Evolutionary conservation across 1,140 invertebrate genomes (phyloP).

Genomic region (Dryas iulia): DNA sequence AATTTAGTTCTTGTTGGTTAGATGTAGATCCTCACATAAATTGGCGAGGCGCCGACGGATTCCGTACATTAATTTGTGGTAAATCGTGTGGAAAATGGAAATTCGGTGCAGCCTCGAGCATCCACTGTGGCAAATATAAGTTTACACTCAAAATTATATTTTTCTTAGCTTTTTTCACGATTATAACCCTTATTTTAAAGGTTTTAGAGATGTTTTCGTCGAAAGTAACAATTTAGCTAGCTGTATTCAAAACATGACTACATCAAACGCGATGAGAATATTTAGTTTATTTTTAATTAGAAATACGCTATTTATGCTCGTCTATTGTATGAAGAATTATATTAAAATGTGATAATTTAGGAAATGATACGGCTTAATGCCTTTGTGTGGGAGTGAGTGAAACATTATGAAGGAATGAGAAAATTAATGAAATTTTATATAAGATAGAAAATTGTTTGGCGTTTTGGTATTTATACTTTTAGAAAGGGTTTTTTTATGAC

Average conservation of each 20-base stretch:
- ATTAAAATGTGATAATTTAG: neutral
- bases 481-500: too few species aligned
- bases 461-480: too few species aligned
- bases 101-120: conserved; percentile 74
- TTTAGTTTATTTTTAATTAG: conserved; percentile 43
- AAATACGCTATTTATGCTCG: conserved; percentile 29
- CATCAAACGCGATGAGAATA: conserved; percentile 46
- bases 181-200: neutral
- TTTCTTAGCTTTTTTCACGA: neutral
- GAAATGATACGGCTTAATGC: neutral
- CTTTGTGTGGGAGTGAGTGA: neutral
- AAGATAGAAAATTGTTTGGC: too few species aligned
- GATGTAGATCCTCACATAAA: conserved; percentile 73
- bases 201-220: conserved; percentile 27
- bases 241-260: conserved; percentile 16
- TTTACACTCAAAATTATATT: conserved; percentile 13
- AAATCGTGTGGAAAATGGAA: conserved; percentile 79
- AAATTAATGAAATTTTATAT: too few species aligned
- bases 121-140: conserved; percentile 42
- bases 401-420: too few species aligned
- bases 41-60: conserved; percentile 69
- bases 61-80: conserved; percentile 75
- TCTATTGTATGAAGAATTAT: conserved; percentile 5
- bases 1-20: conserved; percentile 60
- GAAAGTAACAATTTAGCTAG: neutral